Percentiles rank a stretch among this genome's conserved stretches.
phyloP scores from a whole-genome alignment of 2,888 invertebrate species.

The Conchocele bisecta region DNA sequence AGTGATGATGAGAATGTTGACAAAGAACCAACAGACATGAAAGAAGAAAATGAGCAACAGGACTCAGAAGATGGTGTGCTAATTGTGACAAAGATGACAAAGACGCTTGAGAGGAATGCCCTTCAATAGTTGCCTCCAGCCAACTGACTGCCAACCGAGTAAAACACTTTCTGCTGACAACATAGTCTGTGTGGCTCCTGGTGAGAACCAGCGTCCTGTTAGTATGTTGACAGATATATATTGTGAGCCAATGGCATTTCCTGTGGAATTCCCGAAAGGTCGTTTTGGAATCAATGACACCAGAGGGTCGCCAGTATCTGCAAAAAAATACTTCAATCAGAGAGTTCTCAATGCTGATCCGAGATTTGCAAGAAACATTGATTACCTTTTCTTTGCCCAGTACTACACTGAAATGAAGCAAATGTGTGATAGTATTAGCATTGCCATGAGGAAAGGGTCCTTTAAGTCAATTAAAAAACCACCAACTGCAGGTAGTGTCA shows the following conservation, averaged over 20 bases:
- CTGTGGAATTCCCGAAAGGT: constrained; percentile 12
- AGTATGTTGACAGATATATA: background rate
- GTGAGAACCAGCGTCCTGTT: background rate
- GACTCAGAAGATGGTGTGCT: background rate
- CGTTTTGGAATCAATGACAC: background rate
- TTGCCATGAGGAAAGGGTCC: constrained; percentile 18
- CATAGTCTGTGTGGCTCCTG: background rate
- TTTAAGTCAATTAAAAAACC: constrained; percentile 15
- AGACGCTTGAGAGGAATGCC: background rate
- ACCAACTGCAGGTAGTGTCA: background rate
- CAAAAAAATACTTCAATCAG: background rate
- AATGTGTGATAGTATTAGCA: constrained; percentile 5
- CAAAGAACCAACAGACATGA: background rate
- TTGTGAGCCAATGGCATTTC: constrained; percentile 11
- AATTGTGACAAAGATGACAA: background rate
- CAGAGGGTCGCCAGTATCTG: background rate
- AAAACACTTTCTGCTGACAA: background rate
- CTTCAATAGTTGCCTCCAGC: constrained; percentile 3
- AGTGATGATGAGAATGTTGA: background rate
- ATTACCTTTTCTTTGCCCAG: constrained; percentile 6
- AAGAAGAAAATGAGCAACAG: background rate
- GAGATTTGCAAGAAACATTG: constrained; percentile 14
- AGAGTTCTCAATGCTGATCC: constrained; percentile 3
- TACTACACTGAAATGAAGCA: constrained; percentile 3
- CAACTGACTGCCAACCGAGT: too few species aligned